These are phyloP conservation scores for Adrianichthys oophorus DNA, from an alignment of 2,797 vertebrate genomes.

Conservation along the genomic window DNA sequence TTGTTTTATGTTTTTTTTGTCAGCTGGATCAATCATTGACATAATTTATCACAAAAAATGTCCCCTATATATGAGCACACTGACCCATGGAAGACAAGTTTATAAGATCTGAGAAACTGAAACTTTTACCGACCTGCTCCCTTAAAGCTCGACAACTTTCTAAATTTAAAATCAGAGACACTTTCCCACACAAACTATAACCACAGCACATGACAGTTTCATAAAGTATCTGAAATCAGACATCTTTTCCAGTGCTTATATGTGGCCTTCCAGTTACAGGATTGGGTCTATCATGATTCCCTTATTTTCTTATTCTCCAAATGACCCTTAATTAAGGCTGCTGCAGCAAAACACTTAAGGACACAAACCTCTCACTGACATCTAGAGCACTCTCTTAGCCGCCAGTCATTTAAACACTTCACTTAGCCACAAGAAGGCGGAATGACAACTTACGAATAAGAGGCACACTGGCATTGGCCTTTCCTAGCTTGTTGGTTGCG, in stretches of 20 bases:
- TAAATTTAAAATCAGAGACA: constrained; percentile 30
- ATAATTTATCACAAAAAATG: no score
- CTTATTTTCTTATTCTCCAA: no score
- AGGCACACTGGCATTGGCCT: constrained; percentile 93
- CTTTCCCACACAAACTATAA: constrained; percentile 9
- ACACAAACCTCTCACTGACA: constrained; percentile 17
- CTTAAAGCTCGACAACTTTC: constrained; percentile 1
- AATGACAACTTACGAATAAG: constrained; percentile 92
- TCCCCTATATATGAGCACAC: no score
- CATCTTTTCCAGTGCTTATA: neutral
- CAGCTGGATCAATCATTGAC: no score
- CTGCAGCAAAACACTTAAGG: constrained; percentile 9
- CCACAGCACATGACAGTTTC: constrained; percentile 18
- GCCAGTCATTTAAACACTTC: constrained; percentile 39
- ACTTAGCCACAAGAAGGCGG: constrained; percentile 45
- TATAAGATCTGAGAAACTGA: no score
- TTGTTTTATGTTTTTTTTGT: no score
- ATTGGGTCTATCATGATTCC: constrained; percentile 10
- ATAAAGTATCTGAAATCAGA: constrained; percentile 21
- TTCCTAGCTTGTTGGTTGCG: constrained; percentile 94
- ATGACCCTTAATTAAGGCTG: constrained; percentile 7
- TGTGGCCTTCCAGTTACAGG: constrained; percentile 15
- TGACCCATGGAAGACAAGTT: no score
- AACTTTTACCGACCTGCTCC: no score
- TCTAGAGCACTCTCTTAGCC: constrained; percentile 27